phyloP scores from a whole-genome alignment of 1,140 invertebrate species.

The Hypsibius dujardini region DNA sequence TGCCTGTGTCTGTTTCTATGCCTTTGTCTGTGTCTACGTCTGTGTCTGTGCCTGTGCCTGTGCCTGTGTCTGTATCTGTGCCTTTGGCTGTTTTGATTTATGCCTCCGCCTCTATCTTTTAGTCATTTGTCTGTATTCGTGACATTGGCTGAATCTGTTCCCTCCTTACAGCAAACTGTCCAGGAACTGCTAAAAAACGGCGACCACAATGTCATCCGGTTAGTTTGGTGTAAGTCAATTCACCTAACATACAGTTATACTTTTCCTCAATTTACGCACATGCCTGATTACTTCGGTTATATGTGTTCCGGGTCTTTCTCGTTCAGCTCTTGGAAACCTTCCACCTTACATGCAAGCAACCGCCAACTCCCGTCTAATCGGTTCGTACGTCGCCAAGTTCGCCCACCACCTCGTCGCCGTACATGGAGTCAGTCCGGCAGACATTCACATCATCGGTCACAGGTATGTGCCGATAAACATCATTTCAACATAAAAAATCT shows the following conservation, averaged over 20 bases:
- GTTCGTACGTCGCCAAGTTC: constrained; percentile 57
- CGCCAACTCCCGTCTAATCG: constrained; percentile 68
- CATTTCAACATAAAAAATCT: background rate
- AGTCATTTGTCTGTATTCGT: no score
- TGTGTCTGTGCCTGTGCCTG: no score
- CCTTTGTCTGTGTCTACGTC: no score
- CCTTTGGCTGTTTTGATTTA: no score
- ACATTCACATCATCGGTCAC: constrained; percentile 13
- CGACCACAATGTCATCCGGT: constrained; percentile 51
- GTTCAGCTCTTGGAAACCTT: constrained; percentile 47
- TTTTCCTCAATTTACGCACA: no score
- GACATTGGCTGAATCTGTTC: background rate
- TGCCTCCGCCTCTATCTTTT: no score
- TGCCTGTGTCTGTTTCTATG: no score
- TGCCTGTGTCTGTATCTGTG: no score
- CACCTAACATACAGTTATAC: background rate
- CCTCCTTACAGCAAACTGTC: constrained; percentile 37
- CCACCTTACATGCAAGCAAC: constrained; percentile 75
- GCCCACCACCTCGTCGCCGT: constrained; percentile 24
- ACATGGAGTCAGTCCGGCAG: background rate
- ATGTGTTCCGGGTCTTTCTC: no score
- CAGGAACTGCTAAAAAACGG: constrained; percentile 46
- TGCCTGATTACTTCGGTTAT: background rate
- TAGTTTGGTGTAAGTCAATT: constrained; percentile 49
- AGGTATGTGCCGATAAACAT: no score